Base-by-base conservation (phyloP, 2,797 vertebrate genomes). In the Malacoctenus gilli region DNA sequence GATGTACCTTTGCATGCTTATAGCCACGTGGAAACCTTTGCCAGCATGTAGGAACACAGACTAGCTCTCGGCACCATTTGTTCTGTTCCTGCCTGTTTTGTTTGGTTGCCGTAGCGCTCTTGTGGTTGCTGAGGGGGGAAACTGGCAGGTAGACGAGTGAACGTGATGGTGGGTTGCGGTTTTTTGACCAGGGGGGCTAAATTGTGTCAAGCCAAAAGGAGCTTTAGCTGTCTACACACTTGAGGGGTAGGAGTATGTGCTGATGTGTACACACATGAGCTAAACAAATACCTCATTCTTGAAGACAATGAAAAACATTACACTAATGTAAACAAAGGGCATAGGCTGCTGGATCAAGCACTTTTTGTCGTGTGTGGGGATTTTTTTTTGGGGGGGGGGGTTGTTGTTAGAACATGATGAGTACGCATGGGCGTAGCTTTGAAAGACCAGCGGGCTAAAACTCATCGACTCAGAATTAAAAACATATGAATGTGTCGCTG, bases 371-470 rank as follows among this genome's bases (percentile, higher is more conserved):
- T 49, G 7, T 51, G 53, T 52, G 32, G 30, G 31, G n/a, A n/a
- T n/a, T n/a, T n/a, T n/a, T n/a, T n/a, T n/a, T 13, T 7, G 47
- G 32, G 59, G n/a, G 50, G 23, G 40, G 57, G 56, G 68, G 74
- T 79, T 50, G 76, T 71, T 65, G 50, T 76, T 77, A 75, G 70
- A 59, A 65, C 49, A 73, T 58, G 56, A 49, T 65, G 59, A n/a
- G n/a, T n/a, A n/a, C n/a, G n/a, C 63, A 81, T 85, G 84, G 80
- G 83, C 52, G 72, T 76, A 69, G 54, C 64, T 80, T 77, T 48
- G 66, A 77, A 61, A 66, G 57, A 54, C 30, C 49, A 52, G 55
- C 68, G 38, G 65, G 60, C 48, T 52, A 40, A 79, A 77, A 73
- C 75, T 77, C 72, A 73, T 63, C 11, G 3, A 38, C 55, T 40